A percentile compares a stretch with the other conserved stretches of the same genome.
phyloP scores from a whole-genome alignment of 2,888 invertebrate species.

The Lacanobia oleracea region DNA sequence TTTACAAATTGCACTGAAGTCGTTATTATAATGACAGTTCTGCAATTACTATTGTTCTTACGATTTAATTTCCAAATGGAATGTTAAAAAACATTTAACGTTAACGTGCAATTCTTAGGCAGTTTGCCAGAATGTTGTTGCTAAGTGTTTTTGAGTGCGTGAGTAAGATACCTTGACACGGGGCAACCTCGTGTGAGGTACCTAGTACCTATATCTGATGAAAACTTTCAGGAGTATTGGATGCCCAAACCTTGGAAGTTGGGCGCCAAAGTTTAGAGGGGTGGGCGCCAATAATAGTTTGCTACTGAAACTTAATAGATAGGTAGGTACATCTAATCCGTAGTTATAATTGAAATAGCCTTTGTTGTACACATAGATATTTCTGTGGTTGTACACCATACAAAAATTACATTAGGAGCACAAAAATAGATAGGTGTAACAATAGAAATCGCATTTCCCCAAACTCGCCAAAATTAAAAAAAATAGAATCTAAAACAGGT shows the following conservation, averaged over 20 bases:
- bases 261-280: neutral
- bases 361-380: too few species aligned
- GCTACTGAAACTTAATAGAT: too few species aligned
- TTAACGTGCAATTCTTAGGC: slow-evolving; percentile 37
- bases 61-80: slow-evolving; percentile 19
- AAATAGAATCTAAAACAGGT: neutral
- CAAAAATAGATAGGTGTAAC: too few species aligned
- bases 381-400: too few species aligned
- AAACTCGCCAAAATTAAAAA: neutral
- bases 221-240: neutral
- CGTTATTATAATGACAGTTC: slow-evolving; percentile 26
- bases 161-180: slow-evolving; percentile 34
- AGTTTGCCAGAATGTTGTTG: slow-evolving; percentile 48
- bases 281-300: neutral
- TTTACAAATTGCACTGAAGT: slow-evolving; percentile 24
- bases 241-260: neutral
- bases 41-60: slow-evolving; percentile 44
- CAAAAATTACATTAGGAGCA: too few species aligned
- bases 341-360: too few species aligned
- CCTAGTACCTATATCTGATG: neutral
- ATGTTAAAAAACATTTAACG: slow-evolving; percentile 25
- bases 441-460: neutral
- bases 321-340: neutral
- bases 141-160: slow-evolving; percentile 37
- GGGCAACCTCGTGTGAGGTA: slow-evolving; percentile 24